These are phyloP conservation scores for Ictidomys tridecemlineatus DNA, from an alignment of 2,113 vertebrate species.

Conservation along the genomic window DNA sequence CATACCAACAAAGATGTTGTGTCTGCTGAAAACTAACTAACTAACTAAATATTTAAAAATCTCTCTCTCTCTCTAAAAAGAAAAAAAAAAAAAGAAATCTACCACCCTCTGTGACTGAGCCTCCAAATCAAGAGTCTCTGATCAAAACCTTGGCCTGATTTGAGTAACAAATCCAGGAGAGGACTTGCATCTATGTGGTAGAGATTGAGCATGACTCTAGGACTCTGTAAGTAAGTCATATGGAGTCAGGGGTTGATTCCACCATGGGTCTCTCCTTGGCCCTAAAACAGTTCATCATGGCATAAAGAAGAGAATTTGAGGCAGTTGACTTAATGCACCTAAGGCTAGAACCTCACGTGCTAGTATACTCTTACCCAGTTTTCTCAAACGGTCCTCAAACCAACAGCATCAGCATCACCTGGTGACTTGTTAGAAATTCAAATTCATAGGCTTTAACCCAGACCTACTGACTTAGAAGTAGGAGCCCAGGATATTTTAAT, in stretches of 20 bases:
- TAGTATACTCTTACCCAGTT: not conserved
- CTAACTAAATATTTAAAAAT: no score
- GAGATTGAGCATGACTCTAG: slow-evolving; percentile 13
- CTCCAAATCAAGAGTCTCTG: slow-evolving; percentile 6
- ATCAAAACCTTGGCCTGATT: not conserved
- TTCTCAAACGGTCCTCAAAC: not conserved
- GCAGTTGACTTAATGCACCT: not conserved
- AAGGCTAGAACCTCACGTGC: not conserved
- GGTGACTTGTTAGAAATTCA: slow-evolving; percentile 38
- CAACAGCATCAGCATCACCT: not conserved
- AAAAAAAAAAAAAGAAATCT: not conserved
- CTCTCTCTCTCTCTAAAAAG: no score
- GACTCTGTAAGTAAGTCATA: not conserved
- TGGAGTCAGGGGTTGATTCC: not conserved
- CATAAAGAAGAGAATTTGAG: slow-evolving; percentile 38
- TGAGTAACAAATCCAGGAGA: not conserved
- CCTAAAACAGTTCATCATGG: slow-evolving; percentile 13
- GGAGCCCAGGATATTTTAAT: not conserved
- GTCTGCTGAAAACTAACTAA: no score
- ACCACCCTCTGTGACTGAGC: not conserved
- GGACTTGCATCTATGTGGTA: not conserved
- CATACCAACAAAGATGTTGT: no score
- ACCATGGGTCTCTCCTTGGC: not conserved
- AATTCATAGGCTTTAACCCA: not conserved
- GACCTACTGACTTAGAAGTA: not conserved